These are phyloP conservation scores for Drosophila tripunctata DNA, from an alignment of 2,888 invertebrate genomes.

Conservation along the genomic window DNA sequence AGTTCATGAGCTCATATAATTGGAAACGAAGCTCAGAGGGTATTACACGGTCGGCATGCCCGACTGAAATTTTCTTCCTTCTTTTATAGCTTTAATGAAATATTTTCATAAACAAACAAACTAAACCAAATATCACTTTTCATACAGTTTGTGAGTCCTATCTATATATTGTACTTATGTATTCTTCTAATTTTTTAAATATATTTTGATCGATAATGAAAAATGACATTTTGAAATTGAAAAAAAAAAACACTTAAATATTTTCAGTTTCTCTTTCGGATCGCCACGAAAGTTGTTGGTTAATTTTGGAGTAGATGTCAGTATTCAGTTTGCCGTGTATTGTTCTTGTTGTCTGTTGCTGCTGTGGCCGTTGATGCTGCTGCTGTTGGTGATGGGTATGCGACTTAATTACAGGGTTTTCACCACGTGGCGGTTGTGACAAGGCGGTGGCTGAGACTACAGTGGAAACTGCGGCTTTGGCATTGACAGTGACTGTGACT, in stretches of 20 bases:
- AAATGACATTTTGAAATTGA: conserved; percentile 14
- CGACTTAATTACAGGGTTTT: conserved; percentile 69
- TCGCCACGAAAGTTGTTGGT: conserved; percentile 25
- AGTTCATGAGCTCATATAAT: too few species aligned
- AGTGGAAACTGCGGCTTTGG: not conserved
- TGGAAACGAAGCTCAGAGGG: too few species aligned
- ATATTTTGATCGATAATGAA: not conserved
- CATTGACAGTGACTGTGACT: conserved; percentile 9
- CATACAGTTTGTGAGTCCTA: too few species aligned
- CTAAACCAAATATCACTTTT: too few species aligned
- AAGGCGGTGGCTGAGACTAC: conserved; percentile 3
- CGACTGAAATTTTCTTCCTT: too few species aligned
- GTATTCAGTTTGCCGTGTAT: not conserved
- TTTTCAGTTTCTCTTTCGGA: not conserved
- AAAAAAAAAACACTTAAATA: too few species aligned
- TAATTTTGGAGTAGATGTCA: conserved; percentile 23
- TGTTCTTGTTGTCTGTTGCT: conserved; percentile 12
- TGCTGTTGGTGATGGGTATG: conserved; percentile 26
- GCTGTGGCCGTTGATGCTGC: conserved; percentile 1
- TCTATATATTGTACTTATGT: too few species aligned
- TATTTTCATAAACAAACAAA: too few species aligned
- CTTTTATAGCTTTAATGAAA: too few species aligned
- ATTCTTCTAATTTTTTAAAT: not conserved
- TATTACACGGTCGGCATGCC: too few species aligned
- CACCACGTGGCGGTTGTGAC: conserved; percentile 21